Percentiles rank a stretch among this genome's conserved stretches.
These are phyloP conservation scores for Platysteira castanea DNA, from an alignment of 2,113 vertebrate genomes.

Conservation along the genomic window DNA sequence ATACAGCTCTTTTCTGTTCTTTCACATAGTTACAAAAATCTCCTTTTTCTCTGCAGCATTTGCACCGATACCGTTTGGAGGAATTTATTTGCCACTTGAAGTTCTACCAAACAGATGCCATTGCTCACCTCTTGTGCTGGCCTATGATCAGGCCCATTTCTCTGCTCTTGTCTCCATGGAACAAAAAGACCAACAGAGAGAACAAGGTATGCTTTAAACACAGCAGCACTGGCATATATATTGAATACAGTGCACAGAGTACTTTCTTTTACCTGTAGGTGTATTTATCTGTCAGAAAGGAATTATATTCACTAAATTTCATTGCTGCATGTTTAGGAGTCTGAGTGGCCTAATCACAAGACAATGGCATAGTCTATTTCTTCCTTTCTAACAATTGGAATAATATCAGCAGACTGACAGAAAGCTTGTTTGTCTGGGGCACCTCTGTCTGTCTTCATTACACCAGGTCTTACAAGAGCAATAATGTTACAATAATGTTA, in stretches of 20 bases:
- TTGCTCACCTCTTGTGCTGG: conserved; percentile 95
- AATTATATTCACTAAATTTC: neutral
- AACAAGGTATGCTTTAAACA: conserved; percentile 83
- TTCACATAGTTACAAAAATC: neutral
- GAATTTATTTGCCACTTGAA: conserved; percentile 95
- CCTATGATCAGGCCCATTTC: conserved; percentile 98
- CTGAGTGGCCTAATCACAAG: neutral
- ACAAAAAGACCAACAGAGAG: conserved; percentile 94
- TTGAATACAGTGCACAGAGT: neutral
- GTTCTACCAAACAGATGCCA: conserved; percentile 96
- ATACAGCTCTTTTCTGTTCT: neutral
- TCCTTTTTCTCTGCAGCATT: conserved; percentile 78
- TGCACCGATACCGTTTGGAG: conserved; percentile 95
- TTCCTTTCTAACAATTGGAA: neutral
- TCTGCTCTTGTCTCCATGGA: conserved; percentile 99
- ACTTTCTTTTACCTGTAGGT: neutral
- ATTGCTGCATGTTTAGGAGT: neutral
- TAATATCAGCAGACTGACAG: neutral
- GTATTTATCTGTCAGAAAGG: neutral
- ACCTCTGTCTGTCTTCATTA: neutral
- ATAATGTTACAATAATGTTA: neutral
- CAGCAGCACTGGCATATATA: neutral
- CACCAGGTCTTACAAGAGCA: neutral
- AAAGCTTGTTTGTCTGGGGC: neutral
- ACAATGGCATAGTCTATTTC: neutral